phyloP scores from a whole-genome alignment of 2,888 invertebrate species.

The Clostera curtula region DNA sequence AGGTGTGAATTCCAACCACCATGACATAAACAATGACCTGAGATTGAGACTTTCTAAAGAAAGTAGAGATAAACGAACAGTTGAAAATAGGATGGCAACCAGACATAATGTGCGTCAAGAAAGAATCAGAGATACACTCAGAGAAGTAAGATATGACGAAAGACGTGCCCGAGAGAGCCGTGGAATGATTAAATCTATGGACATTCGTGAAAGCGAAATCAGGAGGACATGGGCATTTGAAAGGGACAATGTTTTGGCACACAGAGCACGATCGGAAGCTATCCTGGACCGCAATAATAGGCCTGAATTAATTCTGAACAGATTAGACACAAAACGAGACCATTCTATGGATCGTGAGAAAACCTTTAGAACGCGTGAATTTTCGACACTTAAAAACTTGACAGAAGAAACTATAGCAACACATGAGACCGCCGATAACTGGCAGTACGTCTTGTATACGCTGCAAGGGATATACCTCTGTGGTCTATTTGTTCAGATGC shows the following conservation, averaged over 20 bases:
- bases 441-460: constrained; percentile 50
- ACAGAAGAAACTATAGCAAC: constrained; percentile 13
- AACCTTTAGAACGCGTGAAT: not conserved
- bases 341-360: constrained; percentile 12
- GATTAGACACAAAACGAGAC: constrained; percentile 4
- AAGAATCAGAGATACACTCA: not conserved
- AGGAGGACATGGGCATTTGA: constrained; percentile 4
- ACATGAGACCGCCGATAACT: constrained; percentile 22
- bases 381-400: too few relatives aligned
- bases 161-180: not conserved
- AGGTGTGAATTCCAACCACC: too few relatives aligned
- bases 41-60: too few relatives aligned
- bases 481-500: constrained; percentile 37
- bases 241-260: constrained; percentile 4
- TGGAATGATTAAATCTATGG: too few relatives aligned
- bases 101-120: too few relatives aligned
- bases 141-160: constrained; percentile 1
- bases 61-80: too few relatives aligned
- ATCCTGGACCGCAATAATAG: constrained; percentile 6
- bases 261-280: constrained; percentile 7
- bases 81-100: too few relatives aligned
- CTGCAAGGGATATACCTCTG: constrained; percentile 51
- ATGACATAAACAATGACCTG: too few relatives aligned
- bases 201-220: not conserved
- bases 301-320: constrained; percentile 3